Evolutionary conservation across 2,888 invertebrate genomes (phyloP), one percentile per base, ranked within the genome.

Genomic region (Onthophagus sagittarius): DNA sequence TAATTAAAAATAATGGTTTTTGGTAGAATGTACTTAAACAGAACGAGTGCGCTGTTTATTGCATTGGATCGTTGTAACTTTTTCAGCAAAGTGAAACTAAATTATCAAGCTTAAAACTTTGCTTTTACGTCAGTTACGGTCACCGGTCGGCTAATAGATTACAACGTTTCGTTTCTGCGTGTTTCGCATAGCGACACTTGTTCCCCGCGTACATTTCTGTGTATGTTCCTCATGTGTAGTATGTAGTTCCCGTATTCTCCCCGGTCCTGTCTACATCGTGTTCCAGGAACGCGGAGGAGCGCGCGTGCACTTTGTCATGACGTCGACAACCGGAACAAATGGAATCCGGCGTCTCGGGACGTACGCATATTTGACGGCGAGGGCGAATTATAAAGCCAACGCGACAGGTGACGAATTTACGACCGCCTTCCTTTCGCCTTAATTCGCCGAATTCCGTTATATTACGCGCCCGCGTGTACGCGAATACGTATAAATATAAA

Each of bases 271-370:
- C 39, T 53, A 53, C 39, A 11, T 53, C 39, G 39, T 53, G 39
- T 53, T 53, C 39, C 39, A 7, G 23, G 23, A 53, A 11, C 39
- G 39, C 11, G 39, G 39, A 53, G 39, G 23, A 23, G 39, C 39
- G 39, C 39, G 74, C 71, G 72, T 74, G 77, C 79, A 80, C 78
- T 82, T 80, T 79, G 80, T 82, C 82, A 82, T 78, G 78, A 77
- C 76, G 76, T 79, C 80, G 81, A 82, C 83, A 82, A 81, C 80
- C 82, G 80, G 82, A 83, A 83, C 83, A 82, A 83, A 83, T 83
- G 81, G 82, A 83, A 82, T 83, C 81, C 77, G 71, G 72, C 72
- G 70, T 72, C 74, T 63, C 78, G 78, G 80, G 80, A 79, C 80
- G 79, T 78, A 81, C 81, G 81, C 81, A 81, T 79, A 81, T 82